Evolutionary conservation across 2,113 vertebrate species (phyloP).

Genomic region (Prionailurus viverrinus): DNA sequence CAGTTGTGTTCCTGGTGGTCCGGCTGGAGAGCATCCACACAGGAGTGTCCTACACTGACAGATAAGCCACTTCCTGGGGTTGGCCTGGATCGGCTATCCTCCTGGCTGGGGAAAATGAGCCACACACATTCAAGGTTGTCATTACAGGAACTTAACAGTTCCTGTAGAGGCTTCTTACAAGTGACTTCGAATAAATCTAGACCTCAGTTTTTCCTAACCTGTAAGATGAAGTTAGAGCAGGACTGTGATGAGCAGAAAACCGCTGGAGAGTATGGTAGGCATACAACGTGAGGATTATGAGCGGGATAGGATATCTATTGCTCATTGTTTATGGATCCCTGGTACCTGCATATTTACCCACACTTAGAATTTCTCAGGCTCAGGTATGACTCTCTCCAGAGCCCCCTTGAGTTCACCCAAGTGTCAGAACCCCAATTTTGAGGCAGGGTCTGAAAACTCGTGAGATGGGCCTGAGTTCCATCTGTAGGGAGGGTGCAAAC

Average conservation of each 20-base stretch:
- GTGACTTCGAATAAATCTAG: neutral
- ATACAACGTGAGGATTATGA: neutral
- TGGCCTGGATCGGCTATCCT: neutral
- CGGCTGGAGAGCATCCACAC: neutral
- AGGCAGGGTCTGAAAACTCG: neutral
- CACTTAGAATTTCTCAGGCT: neutral
- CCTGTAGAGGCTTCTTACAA: neutral
- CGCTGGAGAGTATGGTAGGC: neutral
- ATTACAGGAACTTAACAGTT: accelerated
- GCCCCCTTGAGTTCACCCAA: neutral
- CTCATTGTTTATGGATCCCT: neutral
- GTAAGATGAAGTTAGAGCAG: neutral
- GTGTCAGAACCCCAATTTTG: neutral
- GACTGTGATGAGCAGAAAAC: neutral
- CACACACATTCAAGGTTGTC: neutral
- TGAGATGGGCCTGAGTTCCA: neutral
- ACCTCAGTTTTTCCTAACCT: neutral
- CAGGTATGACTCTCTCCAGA: neutral
- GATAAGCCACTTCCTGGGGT: neutral
- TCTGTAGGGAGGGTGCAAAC: neutral
- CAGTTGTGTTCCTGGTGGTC: neutral
- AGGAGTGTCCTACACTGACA: neutral
- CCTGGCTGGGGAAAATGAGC: accelerated
- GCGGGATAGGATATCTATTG: neutral
- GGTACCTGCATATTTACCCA: neutral